Evolutionary conservation across 2,888 invertebrate species (phyloP).

Genomic region (Steinernema scapterisci): DNA sequence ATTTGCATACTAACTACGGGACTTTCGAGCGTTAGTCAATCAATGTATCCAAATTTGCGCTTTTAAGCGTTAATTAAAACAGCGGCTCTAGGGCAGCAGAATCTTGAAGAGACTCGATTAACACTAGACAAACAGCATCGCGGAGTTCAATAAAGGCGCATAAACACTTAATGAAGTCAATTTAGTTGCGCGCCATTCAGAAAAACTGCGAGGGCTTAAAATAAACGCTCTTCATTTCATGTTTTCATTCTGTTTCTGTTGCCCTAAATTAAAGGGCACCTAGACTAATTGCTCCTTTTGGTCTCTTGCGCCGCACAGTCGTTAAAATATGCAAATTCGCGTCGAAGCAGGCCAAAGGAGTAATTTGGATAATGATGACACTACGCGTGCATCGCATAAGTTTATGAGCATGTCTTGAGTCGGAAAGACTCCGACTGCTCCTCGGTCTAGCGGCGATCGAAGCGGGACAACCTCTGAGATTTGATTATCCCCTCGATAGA

Average conservation of each 20-base stretch:
- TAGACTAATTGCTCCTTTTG: too few relatives aligned
- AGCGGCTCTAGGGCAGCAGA: neutral
- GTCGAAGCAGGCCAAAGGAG: neutral
- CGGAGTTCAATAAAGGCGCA: slow-evolving; percentile 20
- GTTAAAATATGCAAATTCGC: neutral
- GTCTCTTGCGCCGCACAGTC: neutral
- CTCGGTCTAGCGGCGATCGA: neutral
- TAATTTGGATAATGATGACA: neutral
- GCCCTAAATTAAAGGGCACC: too few relatives aligned
- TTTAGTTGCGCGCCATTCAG: slow-evolving; percentile 31
- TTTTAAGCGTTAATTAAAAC: slow-evolving; percentile 24
- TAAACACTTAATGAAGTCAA: slow-evolving; percentile 30
- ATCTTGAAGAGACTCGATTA: neutral
- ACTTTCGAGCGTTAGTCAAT: neutral
- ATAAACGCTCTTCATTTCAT: neutral
- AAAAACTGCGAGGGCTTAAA: neutral
- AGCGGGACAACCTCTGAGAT: neutral
- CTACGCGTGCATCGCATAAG: neutral
- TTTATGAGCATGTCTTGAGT: too few relatives aligned
- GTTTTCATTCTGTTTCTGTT: neutral
- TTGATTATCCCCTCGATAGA: slow-evolving; percentile 14
- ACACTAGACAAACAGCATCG: neutral
- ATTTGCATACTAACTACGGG: slow-evolving; percentile 6
- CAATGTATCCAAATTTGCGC: slow-evolving; percentile 14
- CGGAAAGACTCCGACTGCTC: neutral